Evolutionary conservation across 2,113 vertebrate genomes (phyloP), one percentile per base, ranked within the genome.

Genomic region (Gobiocypris rarus): DNA sequence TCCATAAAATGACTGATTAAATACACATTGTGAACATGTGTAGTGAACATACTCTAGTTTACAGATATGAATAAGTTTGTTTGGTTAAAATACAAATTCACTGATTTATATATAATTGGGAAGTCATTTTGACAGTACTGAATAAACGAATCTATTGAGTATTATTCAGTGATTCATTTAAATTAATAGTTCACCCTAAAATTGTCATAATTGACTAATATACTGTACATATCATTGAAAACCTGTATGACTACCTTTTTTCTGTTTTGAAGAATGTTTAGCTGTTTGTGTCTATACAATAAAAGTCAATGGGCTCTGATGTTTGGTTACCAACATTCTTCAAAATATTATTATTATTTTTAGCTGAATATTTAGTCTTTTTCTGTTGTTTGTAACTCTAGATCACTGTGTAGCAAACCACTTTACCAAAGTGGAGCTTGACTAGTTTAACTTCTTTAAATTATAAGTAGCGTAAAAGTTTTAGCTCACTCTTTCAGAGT

Each of bases 371-470:
- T 31, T 7, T 65, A 31, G 26, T 31, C 17, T 3, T 6, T 15
- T 63, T 63, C 5, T 31, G 26, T 63, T 14, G 5, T 61, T 63
- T 56, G 19, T 56, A 2, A 56, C 54, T 56, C 19, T 56, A 22
- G 54, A 31, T 31, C 31, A 31, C 31, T 31, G 31, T 31, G 31
- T 2, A 31, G 31, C 31, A 31, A 31, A 31, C 31, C 31, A 31
- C 3, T 31, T 31, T 31, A n/a, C 31, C 19, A 34, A 74, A 74
- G 22, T 71, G 15, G 45, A 24, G 24, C 71, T 31, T 73, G 70
- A 73, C 38, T 52, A 19, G n/a, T 28, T 52, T 75, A 50, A 31
- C 71, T 75, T 24, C 45, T 75, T 52, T 75, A 52, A 75, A 31
- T 75, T 75, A 28, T 75, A 15, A 75, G 43, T 28, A 50, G 45